A percentile compares a stretch with the other conserved stretches of the same genome.
These are phyloP conservation scores for Hippocampus guttulatus DNA, from an alignment of 2,113 vertebrate genomes.

Conservation along the genomic window DNA sequence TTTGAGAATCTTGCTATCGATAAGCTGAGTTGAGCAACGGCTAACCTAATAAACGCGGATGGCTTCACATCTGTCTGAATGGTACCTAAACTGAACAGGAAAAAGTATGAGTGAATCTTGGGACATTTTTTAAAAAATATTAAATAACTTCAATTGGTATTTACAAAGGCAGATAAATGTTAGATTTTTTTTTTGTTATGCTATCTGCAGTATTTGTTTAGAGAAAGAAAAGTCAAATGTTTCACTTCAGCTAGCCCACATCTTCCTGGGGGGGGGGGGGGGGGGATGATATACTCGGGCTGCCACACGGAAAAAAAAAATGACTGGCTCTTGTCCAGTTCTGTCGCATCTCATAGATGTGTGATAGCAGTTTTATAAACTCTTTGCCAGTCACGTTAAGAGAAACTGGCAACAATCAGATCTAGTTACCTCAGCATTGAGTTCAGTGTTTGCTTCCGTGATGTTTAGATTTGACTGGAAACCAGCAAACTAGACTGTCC, in stretches of 20 bases:
- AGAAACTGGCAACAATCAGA: constrained; percentile 72
- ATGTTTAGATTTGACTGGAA: constrained; percentile 65
- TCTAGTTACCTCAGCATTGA: constrained; percentile 64
- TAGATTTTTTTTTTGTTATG: neutral
- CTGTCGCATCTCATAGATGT: constrained; percentile 72
- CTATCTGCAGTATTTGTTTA: neutral
- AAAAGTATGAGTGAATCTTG: no score
- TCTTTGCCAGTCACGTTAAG: constrained; percentile 58
- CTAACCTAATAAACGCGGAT: no score
- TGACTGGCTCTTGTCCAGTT: constrained; percentile 61
- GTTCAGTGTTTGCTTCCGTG: constrained; percentile 54
- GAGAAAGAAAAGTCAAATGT: neutral
- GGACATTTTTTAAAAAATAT: no score
- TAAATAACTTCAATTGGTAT: neutral
- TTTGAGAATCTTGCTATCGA: no score
- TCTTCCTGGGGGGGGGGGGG: constrained; percentile 32
- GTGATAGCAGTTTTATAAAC: constrained; percentile 71
- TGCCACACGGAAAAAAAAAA: constrained; percentile 57
- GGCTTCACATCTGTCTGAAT: no score
- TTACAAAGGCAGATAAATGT: constrained; percentile 1
- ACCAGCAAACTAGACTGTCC: constrained; percentile 63
- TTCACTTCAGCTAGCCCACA: constrained; percentile 41
- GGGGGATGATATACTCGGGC: constrained; percentile 59
- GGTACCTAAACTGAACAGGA: no score
- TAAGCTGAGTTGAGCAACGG: no score